Base-by-base conservation (phyloP, 2,113 vertebrate genomes). In the Macquaria australasica region DNA sequence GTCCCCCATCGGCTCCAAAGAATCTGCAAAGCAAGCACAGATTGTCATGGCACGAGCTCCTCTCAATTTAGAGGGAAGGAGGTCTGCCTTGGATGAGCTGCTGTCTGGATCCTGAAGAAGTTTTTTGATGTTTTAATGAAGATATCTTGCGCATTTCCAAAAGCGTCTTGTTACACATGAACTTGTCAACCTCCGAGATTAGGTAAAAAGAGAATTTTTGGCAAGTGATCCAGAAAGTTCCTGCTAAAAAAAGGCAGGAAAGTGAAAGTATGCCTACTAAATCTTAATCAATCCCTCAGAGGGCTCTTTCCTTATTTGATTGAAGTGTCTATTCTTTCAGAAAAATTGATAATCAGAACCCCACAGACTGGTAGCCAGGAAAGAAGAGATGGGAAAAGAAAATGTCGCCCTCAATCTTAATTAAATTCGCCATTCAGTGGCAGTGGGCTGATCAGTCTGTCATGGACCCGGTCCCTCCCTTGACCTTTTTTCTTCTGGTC, bases 11-110 rank as follows among this genome's bases (percentile, higher is more conserved):
- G 73, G 83, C 88, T 87, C 84, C 60, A 51, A 58, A 90, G 91
- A 94, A 93, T 92, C 85, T 94, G 92, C 91, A 90, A 88, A 90
- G 91, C 93, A 89, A 94, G 91, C 93, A 88, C 82, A 90, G 89
- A 91, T 73, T 85, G 87, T 89, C 92, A 48, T 48, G 81, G 84
- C 85, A 79, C 69, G 28, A 50, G 84, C 83, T 82, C 87, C 77
- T 83, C 92, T 86, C 90, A 79, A 83, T 91, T 91, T 78, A 79
- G 82, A 85, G 75, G 75, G 74, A 81, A 88, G 88, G 64, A 87
- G 88, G 79, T 91, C 89, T 77, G 85, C 73, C 58, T 80, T 3
- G 71, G 72, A 91, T 84, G 92, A 93, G 83, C 83, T 4, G 78
- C 91, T 53, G 84, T 83, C 67, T 74, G 56, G 79, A 88, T 92